Evolutionary conservation across 2,797 vertebrate species (phyloP).

Genomic region (Sphenodon punctatus): DNA sequence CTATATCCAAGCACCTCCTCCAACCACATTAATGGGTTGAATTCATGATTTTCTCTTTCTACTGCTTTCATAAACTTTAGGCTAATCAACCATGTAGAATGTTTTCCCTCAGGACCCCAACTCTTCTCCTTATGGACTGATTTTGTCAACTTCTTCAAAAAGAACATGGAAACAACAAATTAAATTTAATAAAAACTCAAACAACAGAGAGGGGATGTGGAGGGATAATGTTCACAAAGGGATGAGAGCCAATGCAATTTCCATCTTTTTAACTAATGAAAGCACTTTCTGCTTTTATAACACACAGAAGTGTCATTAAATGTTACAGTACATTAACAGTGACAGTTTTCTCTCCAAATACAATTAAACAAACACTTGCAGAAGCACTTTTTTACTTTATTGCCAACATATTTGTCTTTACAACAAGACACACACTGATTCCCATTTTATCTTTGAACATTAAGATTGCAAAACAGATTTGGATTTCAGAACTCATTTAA

Average conservation of each 20-base stretch:
- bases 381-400: slow-evolving; percentile 23
- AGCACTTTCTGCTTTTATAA: slow-evolving; percentile 45
- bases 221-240: slow-evolving; percentile 31
- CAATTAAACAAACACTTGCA: slow-evolving; percentile 41
- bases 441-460: background rate
- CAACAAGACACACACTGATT: slow-evolving; percentile 8
- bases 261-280: slow-evolving; percentile 61
- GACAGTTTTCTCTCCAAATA: slow-evolving; percentile 48
- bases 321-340: slow-evolving; percentile 39
- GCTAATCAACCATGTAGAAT: background rate
- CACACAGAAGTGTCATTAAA: slow-evolving; percentile 50
- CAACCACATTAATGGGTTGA: background rate
- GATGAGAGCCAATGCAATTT: slow-evolving; percentile 49
- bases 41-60: background rate
- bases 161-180: background rate
- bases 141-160: slow-evolving; percentile 4
- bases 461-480: background rate
- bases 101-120: no score
- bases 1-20: rapidly evolving
- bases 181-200: slow-evolving; percentile 7
- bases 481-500: background rate
- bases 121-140: background rate
- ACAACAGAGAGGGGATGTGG: background rate
- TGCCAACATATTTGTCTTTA: slow-evolving; percentile 29
- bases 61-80: background rate